Evolutionary conservation across 2,888 invertebrate genomes (phyloP).

Genomic region (Pseudolycoriella hygida): DNA sequence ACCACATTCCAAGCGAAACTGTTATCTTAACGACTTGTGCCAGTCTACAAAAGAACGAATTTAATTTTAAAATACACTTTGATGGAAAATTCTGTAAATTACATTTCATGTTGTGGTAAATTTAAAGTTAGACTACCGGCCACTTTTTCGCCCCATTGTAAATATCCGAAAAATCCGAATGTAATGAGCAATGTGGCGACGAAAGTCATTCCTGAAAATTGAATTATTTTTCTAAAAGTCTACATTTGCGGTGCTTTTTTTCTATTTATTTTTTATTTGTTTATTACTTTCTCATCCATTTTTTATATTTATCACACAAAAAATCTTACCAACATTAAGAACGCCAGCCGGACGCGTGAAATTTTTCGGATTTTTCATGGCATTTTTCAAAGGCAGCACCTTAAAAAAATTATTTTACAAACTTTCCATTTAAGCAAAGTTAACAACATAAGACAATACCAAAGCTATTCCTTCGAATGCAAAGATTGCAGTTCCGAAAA

Average conservation of each 20-base stretch:
- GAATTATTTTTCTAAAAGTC: too few relatives aligned
- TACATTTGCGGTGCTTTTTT: too few relatives aligned
- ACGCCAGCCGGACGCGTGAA: conserved; percentile 66
- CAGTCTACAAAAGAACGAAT: conserved; percentile 35
- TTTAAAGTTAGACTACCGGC: conserved; percentile 79
- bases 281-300: too few relatives aligned
- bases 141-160: conserved; percentile 70
- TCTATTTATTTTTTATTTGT: too few relatives aligned
- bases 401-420: conserved; percentile 20
- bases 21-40: conserved; percentile 65
- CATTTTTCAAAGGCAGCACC: conserved; percentile 87
- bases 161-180: conserved; percentile 75
- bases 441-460: conserved; percentile 33
- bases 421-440: background rate
- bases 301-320: too few relatives aligned
- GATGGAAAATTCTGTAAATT: too few relatives aligned
- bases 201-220: conserved; percentile 54
- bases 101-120: conserved; percentile 43
- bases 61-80: too few relatives aligned
- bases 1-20: conserved; percentile 69
- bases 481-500: conserved; percentile 90
- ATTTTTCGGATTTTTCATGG: conserved; percentile 70
- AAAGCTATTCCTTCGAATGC: conserved; percentile 93
- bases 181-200: conserved; percentile 61
- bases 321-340: conserved; percentile 50